A percentile compares a stretch with the other conserved stretches of the same genome.
Conservation (phyloP, 2,797 vertebrate species). For the Notamacropus eugenii region DNA sequence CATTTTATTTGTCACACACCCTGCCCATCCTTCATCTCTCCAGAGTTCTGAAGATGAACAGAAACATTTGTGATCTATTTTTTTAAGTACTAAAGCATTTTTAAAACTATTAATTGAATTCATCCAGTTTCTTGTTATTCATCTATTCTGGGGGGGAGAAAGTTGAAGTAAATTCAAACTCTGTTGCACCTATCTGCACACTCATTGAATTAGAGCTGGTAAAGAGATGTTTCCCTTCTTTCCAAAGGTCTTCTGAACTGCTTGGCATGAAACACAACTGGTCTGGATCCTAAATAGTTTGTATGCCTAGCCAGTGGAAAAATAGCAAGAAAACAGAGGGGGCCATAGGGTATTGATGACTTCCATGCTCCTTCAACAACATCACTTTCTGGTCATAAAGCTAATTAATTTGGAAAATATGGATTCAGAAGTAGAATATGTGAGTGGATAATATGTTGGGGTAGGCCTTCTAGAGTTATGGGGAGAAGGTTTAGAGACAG, state of each 20-base stretch:
- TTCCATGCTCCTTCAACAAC: neutral
- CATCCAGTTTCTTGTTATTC: neutral
- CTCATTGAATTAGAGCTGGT: neutral
- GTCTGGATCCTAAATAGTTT: neutral
- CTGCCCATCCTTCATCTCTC: neutral
- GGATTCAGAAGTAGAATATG: neutral
- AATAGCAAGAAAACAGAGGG: neutral
- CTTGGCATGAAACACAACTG: neutral
- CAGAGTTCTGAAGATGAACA: neutral
- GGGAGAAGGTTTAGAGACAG: neutral
- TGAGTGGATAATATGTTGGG: neutral
- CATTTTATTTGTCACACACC: neutral
- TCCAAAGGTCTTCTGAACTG: neutral
- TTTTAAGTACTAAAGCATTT: neutral
- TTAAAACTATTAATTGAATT: neutral
- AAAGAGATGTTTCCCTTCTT: neutral
- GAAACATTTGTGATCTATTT: neutral
- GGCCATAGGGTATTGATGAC: neutral
- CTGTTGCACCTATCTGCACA: neutral
- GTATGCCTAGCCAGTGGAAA: neutral
- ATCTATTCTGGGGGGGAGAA: neutral
- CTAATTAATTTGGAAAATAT: neutral
- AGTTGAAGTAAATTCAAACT: neutral
- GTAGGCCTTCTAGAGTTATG: neutral
- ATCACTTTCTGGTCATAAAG: neutral